These are phyloP conservation scores for Orchesella flavescens DNA, from an alignment of 2,888 invertebrate genomes.

Conservation along the genomic window DNA sequence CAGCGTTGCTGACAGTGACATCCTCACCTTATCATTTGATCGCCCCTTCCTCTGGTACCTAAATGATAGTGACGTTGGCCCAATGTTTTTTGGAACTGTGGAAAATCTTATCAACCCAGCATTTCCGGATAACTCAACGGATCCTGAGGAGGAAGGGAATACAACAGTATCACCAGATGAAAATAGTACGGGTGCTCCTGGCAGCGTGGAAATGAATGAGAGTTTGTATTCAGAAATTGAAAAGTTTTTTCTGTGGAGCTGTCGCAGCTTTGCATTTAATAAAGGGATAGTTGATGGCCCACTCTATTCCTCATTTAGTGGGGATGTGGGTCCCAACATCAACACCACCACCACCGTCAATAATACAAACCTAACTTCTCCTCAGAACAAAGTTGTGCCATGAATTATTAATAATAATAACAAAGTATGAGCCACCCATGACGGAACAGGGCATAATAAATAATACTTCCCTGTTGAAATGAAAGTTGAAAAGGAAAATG, in stretches of 20 bases:
- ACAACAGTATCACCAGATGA: constrained; percentile 13
- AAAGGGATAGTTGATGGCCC: background rate
- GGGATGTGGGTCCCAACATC: too few relatives aligned
- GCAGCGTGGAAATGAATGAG: background rate
- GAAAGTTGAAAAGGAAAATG: constrained; percentile 11
- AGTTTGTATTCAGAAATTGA: constrained; percentile 28
- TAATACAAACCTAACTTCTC: background rate
- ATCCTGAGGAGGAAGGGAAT: constrained; percentile 24
- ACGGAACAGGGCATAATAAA: too few relatives aligned
- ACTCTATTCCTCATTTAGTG: too few relatives aligned
- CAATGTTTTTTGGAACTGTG: constrained; percentile 64
- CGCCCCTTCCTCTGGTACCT: constrained; percentile 65
- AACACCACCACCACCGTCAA: background rate
- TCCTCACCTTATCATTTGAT: constrained; percentile 40
- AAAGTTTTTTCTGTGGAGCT: constrained; percentile 61
- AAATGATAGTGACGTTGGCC: constrained; percentile 59
- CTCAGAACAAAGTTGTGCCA: too few relatives aligned
- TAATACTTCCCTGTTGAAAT: background rate
- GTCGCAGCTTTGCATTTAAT: constrained; percentile 47
- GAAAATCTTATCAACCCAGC: constrained; percentile 48
- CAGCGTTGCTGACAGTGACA: constrained; percentile 5
- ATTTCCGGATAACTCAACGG: constrained; percentile 29
- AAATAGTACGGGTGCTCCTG: background rate
- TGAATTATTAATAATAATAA: too few relatives aligned
- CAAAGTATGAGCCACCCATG: too few relatives aligned